Evolutionary conservation across 1,140 invertebrate genomes (phyloP).

Genomic region (Schlechtendalia chinensis): DNA sequence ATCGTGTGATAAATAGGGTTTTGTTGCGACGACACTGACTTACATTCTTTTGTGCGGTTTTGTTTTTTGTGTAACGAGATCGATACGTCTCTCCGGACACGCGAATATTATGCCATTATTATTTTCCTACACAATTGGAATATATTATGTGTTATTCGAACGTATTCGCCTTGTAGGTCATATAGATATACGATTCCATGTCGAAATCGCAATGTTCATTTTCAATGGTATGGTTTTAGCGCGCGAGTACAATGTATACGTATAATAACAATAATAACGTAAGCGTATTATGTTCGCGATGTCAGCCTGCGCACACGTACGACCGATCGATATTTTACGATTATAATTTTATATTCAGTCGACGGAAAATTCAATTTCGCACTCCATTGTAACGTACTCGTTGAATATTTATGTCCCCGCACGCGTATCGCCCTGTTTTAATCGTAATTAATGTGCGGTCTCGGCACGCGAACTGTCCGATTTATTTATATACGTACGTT

Average conservation of each 20-base stretch:
- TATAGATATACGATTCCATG: not conserved
- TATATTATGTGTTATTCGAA: too few species aligned
- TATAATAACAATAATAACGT: too few species aligned
- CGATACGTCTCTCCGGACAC: not conserved
- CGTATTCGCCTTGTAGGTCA: not conserved
- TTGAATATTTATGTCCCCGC: not conserved
- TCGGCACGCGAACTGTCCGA: not conserved
- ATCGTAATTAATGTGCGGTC: too few species aligned
- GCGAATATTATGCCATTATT: not conserved
- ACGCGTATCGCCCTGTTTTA: not conserved
- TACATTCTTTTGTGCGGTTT: too few species aligned
- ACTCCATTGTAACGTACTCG: not conserved
- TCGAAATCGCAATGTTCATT: slow-evolving; percentile 10
- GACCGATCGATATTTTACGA: too few species aligned
- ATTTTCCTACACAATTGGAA: too few species aligned
- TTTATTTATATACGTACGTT: too few species aligned
- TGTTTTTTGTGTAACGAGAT: not conserved
- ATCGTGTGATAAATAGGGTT: not conserved
- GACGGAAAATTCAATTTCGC: not conserved
- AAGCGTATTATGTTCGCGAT: too few species aligned
- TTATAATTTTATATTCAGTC: too few species aligned
- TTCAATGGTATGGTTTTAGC: not conserved
- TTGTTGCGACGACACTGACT: too few species aligned
- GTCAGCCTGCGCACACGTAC: not conserved
- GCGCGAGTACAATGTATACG: not conserved